These are phyloP conservation scores for Enteromius mattozi DNA, from an alignment of 2,797 vertebrate genomes.

Conservation along the genomic window DNA sequence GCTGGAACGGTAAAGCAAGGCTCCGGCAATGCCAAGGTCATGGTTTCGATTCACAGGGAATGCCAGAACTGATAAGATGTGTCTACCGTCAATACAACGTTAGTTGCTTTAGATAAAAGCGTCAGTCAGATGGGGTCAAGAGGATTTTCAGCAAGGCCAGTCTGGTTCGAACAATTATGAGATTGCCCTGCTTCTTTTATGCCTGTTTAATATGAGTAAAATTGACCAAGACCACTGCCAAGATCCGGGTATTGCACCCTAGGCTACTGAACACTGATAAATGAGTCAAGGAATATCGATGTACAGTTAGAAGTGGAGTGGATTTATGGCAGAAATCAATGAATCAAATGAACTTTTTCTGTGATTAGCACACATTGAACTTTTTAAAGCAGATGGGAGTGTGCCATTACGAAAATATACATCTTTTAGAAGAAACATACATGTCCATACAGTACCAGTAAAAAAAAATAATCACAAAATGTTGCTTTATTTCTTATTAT, in stretches of 20 bases:
- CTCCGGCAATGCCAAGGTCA: neutral
- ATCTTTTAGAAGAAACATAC: neutral
- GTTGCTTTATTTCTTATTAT: neutral
- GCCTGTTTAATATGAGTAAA: neutral
- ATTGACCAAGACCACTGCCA: conserved; percentile 19
- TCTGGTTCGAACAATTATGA: neutral
- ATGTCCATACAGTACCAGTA: neutral
- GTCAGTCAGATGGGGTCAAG: neutral
- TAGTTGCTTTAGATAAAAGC: neutral
- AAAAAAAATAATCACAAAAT: neutral
- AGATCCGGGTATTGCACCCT: neutral
- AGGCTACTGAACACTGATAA: neutral
- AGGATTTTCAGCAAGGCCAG: neutral
- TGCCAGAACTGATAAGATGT: neutral
- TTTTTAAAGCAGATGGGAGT: neutral
- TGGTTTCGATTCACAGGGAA: neutral
- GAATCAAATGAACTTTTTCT: neutral
- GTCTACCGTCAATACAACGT: neutral
- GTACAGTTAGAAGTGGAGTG: conserved; percentile 25
- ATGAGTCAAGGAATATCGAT: conserved; percentile 20
- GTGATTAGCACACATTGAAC: conserved; percentile 3
- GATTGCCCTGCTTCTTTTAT: conserved; percentile 16
- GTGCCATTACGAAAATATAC: neutral
- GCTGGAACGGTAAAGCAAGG: neutral
- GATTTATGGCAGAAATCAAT: conserved; percentile 16